Percentiles rank a stretch among this genome's conserved stretches.
These are phyloP conservation scores for Ectropis crepuscularia DNA, from an alignment of 2,888 invertebrate species.

Conservation along the genomic window DNA sequence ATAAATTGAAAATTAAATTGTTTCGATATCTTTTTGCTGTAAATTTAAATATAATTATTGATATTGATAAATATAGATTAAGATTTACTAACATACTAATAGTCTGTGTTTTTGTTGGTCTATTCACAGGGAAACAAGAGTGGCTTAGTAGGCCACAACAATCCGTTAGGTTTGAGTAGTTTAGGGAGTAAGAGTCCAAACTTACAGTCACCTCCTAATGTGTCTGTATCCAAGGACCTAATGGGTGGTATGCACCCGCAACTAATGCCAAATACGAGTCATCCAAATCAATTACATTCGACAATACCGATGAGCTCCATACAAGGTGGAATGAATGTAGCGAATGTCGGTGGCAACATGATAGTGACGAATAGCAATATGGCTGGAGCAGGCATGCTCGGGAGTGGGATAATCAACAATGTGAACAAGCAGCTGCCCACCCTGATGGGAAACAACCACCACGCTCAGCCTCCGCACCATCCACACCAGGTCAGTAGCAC, in stretches of 20 bases:
- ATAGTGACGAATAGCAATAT: constrained; percentile 92
- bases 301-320: constrained; percentile 89
- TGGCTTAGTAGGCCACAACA: constrained; percentile 88
- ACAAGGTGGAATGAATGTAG: constrained; percentile 89
- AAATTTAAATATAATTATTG: background rate
- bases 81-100: constrained; percentile 53
- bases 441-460: constrained; percentile 86
- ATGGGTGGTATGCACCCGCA: constrained; percentile 89
- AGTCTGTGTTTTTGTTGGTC: constrained; percentile 68
- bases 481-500: constrained; percentile 73
- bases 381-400: constrained; percentile 88
- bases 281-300: constrained; percentile 84
- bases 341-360: constrained; percentile 88
- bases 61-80: constrained; percentile 5
- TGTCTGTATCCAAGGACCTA: constrained; percentile 92
- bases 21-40: constrained; percentile 3
- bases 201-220: constrained; percentile 93
- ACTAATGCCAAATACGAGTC: constrained; percentile 90
- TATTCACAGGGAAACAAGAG: constrained; percentile 88
- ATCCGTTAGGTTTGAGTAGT: constrained; percentile 90
- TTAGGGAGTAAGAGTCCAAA: constrained; percentile 93
- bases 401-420: constrained; percentile 90
- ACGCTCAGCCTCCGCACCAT: constrained; percentile 69
- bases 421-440: constrained; percentile 90
- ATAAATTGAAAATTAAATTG: background rate